These are phyloP conservation scores for Paraescarpia echinospica DNA, from an alignment of 1,140 invertebrate species.

Conservation along the genomic window DNA sequence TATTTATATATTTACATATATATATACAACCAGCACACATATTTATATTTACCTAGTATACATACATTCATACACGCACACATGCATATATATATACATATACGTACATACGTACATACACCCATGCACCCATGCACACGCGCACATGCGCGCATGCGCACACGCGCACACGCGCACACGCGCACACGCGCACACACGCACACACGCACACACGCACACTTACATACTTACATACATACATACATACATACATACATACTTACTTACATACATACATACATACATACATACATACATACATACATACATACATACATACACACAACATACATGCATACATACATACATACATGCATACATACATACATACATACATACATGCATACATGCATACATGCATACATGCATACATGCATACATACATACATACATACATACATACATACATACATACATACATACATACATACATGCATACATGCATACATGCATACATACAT, in stretches of 20 bases:
- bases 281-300: background rate
- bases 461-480: constrained; percentile 1
- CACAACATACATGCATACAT: background rate
- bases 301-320: background rate
- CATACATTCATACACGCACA: too few relatives aligned
- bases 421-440: background rate
- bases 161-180: background rate
- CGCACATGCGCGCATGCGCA: background rate
- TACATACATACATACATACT: constrained; percentile 9
- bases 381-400: too few relatives aligned
- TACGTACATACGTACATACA: background rate
- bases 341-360: background rate
- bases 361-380: too few relatives aligned
- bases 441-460: constrained; percentile 10
- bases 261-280: background rate
- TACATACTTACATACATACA: background rate
- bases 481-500: background rate
- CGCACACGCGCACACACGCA: background rate
- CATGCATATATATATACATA: too few relatives aligned
- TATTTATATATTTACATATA: too few relatives aligned
- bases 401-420: background rate
- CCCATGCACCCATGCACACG: background rate
- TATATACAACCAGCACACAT: too few relatives aligned
- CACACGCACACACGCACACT: background rate
- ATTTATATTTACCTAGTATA: too few relatives aligned